Percentiles rank a stretch among this genome's conserved stretches.
Evolutionary conservation across 1,140 invertebrate species (phyloP).

Genomic region (Rhagoletis zephyria): DNA sequence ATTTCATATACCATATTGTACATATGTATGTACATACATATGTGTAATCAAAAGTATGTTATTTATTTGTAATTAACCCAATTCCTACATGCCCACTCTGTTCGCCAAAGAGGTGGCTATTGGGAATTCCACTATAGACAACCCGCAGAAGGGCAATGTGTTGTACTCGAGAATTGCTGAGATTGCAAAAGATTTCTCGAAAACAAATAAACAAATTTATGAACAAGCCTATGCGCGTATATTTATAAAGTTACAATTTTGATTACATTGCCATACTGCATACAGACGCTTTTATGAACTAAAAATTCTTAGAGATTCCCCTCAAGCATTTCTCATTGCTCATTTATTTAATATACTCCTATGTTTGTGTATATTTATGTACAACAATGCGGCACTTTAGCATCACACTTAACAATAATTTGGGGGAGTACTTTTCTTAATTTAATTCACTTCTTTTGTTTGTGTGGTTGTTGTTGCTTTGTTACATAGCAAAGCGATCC

Average conservation of each 20-base stretch:
- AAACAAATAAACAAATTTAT: conserved; percentile 15
- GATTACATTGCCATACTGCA: background rate
- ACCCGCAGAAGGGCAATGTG: conserved; percentile 15
- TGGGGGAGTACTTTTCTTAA: background rate
- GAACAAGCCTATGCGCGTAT: background rate
- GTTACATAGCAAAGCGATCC: background rate
- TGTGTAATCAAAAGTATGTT: background rate
- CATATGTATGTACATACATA: background rate
- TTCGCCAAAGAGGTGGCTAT: background rate
- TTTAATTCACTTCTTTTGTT: background rate
- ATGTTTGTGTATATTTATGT: background rate
- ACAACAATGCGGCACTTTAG: conserved; percentile 4
- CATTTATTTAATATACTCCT: background rate
- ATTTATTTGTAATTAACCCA: background rate
- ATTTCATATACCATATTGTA: no score
- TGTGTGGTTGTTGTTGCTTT: background rate
- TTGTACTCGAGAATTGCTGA: background rate
- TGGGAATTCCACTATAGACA: background rate
- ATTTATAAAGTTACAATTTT: background rate
- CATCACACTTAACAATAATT: background rate
- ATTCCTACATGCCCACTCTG: background rate
- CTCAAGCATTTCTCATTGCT: background rate
- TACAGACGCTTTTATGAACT: background rate
- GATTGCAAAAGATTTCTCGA: conserved; percentile 26
- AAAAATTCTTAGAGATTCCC: background rate